Percentiles rank a stretch among this genome's conserved stretches.
Conservation (phyloP, 2,113 vertebrate species). For the Grallaria varia region DNA sequence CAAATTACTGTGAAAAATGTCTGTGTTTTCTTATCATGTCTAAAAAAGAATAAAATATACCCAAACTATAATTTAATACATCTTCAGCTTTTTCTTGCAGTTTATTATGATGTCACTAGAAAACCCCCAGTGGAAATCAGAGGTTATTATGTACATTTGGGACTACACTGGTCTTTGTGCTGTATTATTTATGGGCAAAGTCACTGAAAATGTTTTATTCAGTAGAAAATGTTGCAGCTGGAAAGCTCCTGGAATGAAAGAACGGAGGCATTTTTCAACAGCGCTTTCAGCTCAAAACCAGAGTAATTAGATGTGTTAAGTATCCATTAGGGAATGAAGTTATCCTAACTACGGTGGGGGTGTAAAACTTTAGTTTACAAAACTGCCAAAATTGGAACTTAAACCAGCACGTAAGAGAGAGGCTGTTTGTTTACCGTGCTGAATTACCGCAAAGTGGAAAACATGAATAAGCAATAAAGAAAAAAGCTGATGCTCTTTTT, state of each 20-base stretch:
- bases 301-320: slow-evolving; percentile 61
- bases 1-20: neutral
- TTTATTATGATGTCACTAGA: slow-evolving; percentile 41
- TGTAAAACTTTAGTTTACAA: slow-evolving; percentile 50
- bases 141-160: slow-evolving; percentile 5
- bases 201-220: slow-evolving; percentile 62
- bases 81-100: neutral
- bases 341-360: slow-evolving; percentile 21
- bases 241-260: slow-evolving; percentile 56
- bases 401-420: slow-evolving; percentile 16
- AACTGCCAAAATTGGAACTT: slow-evolving; percentile 49
- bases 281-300: slow-evolving; percentile 44
- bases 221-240: slow-evolving; percentile 37
- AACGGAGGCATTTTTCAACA: slow-evolving; percentile 49
- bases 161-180: neutral
- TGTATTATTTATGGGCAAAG: slow-evolving; percentile 36
- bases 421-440: slow-evolving; percentile 40
- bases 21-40: neutral
- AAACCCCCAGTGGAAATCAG: slow-evolving; percentile 16
- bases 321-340: slow-evolving; percentile 60
- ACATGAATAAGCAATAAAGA: slow-evolving; percentile 59
- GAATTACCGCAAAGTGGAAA: slow-evolving; percentile 59
- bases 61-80: neutral
- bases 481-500: slow-evolving; percentile 22
- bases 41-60: neutral